phyloP scores from a whole-genome alignment of 2,113 vertebrate genomes.

The Percina caprodes region DNA sequence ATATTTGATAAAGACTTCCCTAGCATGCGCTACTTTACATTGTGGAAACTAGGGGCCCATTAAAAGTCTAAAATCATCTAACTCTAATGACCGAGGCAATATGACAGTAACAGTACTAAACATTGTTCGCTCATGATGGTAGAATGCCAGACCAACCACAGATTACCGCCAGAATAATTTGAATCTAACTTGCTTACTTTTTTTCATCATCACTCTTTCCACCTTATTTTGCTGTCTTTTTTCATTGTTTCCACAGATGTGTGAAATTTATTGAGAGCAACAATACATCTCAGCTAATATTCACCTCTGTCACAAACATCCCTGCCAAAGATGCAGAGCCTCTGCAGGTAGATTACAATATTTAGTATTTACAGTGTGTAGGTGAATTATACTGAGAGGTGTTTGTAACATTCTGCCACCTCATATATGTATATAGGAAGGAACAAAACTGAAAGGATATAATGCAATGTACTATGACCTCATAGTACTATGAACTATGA shows the following conservation, averaged over 20 bases:
- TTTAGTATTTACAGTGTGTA: neutral
- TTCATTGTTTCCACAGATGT: slow-evolving; percentile 83
- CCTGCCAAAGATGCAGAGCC: slow-evolving; percentile 95
- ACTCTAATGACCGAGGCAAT: neutral
- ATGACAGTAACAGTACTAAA: neutral
- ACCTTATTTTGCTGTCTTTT: neutral
- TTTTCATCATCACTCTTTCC: neutral
- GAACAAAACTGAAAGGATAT: no score
- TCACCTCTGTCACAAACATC: slow-evolving; percentile 90
- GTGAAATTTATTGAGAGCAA: slow-evolving; percentile 97
- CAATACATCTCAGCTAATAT: slow-evolving; percentile 92
- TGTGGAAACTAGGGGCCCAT: no score
- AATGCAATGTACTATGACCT: no score
- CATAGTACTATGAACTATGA: no score
- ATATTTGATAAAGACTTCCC: neutral
- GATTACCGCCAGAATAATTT: no score
- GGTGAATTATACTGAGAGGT: no score
- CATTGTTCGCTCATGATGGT: no score
- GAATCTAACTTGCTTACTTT: neutral
- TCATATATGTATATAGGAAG: no score
- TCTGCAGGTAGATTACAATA: slow-evolving; percentile 83
- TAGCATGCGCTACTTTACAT: neutral
- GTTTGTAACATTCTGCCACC: no score
- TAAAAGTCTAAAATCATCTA: neutral
- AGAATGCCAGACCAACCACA: no score